Base-by-base conservation (phyloP, 2,797 vertebrate genomes). In the Geotrypetes seraphini region DNA sequence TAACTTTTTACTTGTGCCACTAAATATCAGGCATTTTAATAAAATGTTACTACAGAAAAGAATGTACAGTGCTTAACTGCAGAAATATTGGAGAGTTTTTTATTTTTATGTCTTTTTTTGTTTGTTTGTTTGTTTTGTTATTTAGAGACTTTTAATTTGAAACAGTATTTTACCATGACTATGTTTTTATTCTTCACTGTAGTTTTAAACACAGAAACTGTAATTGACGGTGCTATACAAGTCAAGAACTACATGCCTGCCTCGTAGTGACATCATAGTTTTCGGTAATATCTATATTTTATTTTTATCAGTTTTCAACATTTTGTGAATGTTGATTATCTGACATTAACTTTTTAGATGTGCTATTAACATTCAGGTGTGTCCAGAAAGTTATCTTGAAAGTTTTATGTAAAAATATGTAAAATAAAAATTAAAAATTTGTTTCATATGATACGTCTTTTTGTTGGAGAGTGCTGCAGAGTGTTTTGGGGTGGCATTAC, bases 341-440 rank as follows among this genome's bases (percentile, higher is more conserved):
- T 85, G 91, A 87, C 79, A n/a, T 86, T 49, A 86, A 78, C n/a
- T n/a, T 92, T 86, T 78, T 90, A 88, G 86, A 79, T 90, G 92
- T 95, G 90, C 89, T 90, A 69, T 90, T 90, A 91, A 92, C 72
- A 88, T 87, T 85, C 54, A 71, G 74, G 78, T 87, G 90, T 88
- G 83, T 84, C 87, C 81, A 83, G 84, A 89, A 81, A 81, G 81
- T 89, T 88, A 85, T 89, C 86, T 87, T 73, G 79, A 73, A 81
- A 81, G 88, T 90, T 89, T 93, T 91, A 89, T 96, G 92, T 98
- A 98, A 78, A 98, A 90, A 96, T 88, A 91, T 97, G 92, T 97
- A 96, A 96, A 96, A 97, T 96, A 95, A 96, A 92, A 83, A 86
- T 71, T 22, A 73, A 89, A 91, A 92, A 82, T 78, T 96, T 96